These are phyloP conservation scores for Phania funesta DNA, from an alignment of 2,888 invertebrate genomes.

Conservation along the genomic window DNA sequence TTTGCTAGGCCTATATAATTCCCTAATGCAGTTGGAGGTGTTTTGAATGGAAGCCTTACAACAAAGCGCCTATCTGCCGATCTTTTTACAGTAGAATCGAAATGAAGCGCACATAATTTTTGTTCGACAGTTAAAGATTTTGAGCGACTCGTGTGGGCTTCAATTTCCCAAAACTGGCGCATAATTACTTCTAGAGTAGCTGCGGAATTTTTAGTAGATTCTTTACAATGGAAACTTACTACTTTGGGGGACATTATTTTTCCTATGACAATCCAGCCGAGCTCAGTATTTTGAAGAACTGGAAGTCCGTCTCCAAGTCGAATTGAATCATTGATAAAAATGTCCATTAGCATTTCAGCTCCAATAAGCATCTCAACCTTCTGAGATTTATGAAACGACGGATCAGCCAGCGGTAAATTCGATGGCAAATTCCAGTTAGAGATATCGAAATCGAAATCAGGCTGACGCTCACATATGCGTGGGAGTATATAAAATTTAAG, in stretches of 20 bases:
- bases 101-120: not conserved
- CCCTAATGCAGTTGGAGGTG: not conserved
- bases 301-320: conserved; percentile 27
- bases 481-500: conserved; percentile 17
- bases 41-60: not conserved
- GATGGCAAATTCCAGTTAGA: conserved; percentile 5
- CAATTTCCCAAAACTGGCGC: conserved; percentile 14
- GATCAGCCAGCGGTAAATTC: not conserved
- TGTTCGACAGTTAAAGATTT: not conserved
- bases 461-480: conserved; percentile 15
- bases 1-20: not conserved
- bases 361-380: conserved; percentile 45
- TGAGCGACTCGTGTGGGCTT: not conserved
- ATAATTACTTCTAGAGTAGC: not conserved
- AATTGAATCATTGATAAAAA: conserved; percentile 34
- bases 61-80: not conserved
- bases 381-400: not conserved
- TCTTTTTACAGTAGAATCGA: not conserved
- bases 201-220: not conserved
- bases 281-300: conserved; percentile 26
- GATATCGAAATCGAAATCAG: not conserved
- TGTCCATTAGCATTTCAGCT: conserved; percentile 33
- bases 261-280: conserved; percentile 44
- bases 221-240: not conserved
- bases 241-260: not conserved